A percentile compares a stretch with the other conserved stretches of the same genome.
Evolutionary conservation across 2,888 invertebrate species (phyloP).

Genomic region (Rhaphigaster nebulosa): DNA sequence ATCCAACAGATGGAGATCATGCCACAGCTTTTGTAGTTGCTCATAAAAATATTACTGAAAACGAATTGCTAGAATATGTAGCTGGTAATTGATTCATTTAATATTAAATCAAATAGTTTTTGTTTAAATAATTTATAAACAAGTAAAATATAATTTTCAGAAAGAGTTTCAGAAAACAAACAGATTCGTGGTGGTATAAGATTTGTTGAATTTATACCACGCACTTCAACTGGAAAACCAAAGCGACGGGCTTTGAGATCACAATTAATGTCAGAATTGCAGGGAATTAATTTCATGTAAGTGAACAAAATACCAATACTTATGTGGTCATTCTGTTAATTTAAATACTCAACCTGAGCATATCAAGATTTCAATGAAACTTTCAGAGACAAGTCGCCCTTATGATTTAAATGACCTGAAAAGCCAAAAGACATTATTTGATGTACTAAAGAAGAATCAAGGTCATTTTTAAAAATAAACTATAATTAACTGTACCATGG

Average conservation of each 20-base stretch:
- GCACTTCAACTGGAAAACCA: constrained; percentile 84
- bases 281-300: constrained; percentile 63
- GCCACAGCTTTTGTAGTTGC: constrained; percentile 82
- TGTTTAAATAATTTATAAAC: not conserved
- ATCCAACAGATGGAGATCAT: constrained; percentile 81
- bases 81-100: constrained; percentile 75
- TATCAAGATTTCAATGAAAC: not conserved
- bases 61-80: constrained; percentile 73
- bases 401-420: not conserved
- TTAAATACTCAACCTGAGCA: not conserved
- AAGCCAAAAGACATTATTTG: too few species aligned
- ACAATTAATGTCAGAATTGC: constrained; percentile 62
- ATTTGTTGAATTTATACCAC: constrained; percentile 82
- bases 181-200: constrained; percentile 80
- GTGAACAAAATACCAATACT: constrained; percentile 34
- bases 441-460: too few species aligned
- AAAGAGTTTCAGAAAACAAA: constrained; percentile 80
- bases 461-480: too few species aligned
- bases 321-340: not conserved
- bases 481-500: too few species aligned
- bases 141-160: constrained; percentile 68
- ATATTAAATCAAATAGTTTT: not conserved
- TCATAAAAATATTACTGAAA: constrained; percentile 73
- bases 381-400: not conserved
- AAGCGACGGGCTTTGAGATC: constrained; percentile 75